Conservation (phyloP, 2,113 vertebrate species). For the Colistium nudipinnis region DNA sequence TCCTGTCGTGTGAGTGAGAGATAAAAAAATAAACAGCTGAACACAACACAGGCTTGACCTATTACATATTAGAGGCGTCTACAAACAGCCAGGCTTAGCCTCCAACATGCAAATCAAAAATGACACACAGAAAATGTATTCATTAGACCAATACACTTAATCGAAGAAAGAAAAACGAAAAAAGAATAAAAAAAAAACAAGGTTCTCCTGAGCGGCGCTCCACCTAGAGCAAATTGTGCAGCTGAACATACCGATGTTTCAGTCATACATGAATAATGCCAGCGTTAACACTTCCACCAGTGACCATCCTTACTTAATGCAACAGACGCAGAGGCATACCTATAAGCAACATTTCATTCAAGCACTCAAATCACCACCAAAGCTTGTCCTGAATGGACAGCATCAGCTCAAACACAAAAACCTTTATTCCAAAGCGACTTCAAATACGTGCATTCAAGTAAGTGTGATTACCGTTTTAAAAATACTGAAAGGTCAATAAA, state of each 20-base stretch:
- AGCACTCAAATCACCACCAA: neutral
- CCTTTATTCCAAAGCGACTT: too few relatives aligned
- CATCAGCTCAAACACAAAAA: neutral
- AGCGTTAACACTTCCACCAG: constrained; percentile 15
- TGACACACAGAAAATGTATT: constrained; percentile 48
- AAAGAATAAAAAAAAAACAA: constrained; percentile 9
- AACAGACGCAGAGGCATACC: constrained; percentile 15
- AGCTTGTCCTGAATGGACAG: neutral
- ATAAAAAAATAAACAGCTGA: constrained; percentile 9
- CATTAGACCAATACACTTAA: constrained; percentile 48
- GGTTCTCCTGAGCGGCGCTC: constrained; percentile 63
- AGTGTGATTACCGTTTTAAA: too few relatives aligned
- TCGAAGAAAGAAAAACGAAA: constrained; percentile 23
- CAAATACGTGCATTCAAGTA: too few relatives aligned
- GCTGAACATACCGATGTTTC: constrained; percentile 62
- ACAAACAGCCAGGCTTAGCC: constrained; percentile 10
- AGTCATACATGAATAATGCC: constrained; percentile 51
- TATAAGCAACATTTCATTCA: constrained; percentile 6
- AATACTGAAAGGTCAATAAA: too few relatives aligned
- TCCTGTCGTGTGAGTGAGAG: constrained; percentile 55
- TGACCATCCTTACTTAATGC: neutral
- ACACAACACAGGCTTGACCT: constrained; percentile 20
- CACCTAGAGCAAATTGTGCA: constrained; percentile 60
- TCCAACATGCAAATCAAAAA: constrained; percentile 58
- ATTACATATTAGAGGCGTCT: constrained; percentile 8